Conservation (phyloP, 2,888 invertebrate species). For the Caenorhabditis sp. region DNA sequence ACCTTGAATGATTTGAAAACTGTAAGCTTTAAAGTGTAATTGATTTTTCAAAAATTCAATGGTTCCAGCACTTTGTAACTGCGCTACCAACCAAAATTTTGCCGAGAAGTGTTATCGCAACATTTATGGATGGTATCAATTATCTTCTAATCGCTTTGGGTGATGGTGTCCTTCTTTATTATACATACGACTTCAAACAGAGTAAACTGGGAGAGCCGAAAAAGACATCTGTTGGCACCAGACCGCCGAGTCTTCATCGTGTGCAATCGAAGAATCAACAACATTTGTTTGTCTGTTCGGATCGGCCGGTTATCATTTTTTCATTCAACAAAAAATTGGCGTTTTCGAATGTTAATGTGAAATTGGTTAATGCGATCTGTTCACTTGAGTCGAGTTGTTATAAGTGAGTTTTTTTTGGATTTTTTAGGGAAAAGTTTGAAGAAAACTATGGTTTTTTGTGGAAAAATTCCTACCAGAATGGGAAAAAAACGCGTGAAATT, state of each 20-base stretch:
- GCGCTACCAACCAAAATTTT: conserved; percentile 80
- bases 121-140: conserved; percentile 87
- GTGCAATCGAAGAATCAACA: conserved; percentile 79
- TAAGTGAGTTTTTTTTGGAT: conserved; percentile 73
- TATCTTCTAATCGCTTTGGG: conserved; percentile 81
- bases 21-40: conserved; percentile 5
- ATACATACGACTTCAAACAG: conserved; percentile 72
- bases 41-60: not conserved
- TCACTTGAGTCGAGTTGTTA: conserved; percentile 93
- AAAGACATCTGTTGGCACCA: conserved; percentile 94
- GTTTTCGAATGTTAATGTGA: conserved; percentile 74
- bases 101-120: conserved; percentile 91
- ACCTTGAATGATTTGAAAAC: conserved; percentile 81
- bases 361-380: conserved; percentile 90
- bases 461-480: too few relatives aligned
- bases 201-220: conserved; percentile 83
- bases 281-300: conserved; percentile 98
- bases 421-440: too few relatives aligned
- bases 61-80: conserved; percentile 7
- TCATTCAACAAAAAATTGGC: conserved; percentile 76
- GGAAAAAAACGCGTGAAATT: too few relatives aligned
- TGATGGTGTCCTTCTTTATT: conserved; percentile 97
- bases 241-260: conserved; percentile 89
- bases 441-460: too few relatives aligned
- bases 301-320: conserved; percentile 89